Evolutionary conservation across 2,888 invertebrate genomes (phyloP).

Genomic region (Orthonevra nobilis): DNA sequence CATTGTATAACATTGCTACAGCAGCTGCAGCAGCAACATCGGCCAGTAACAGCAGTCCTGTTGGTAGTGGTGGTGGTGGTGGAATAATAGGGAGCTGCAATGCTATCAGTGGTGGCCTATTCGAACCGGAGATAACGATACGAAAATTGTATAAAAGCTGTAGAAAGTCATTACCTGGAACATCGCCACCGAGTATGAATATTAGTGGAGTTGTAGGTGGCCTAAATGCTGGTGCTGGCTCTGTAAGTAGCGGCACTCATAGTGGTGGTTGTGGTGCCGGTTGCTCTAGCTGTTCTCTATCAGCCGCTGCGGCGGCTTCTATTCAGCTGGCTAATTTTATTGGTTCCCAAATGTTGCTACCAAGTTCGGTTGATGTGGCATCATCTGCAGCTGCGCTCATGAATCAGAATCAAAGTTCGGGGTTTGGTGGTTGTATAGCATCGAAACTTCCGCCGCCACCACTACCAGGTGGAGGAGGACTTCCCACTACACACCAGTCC

Average conservation of each 20-base stretch:
- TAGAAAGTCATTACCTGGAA: conserved; percentile 60
- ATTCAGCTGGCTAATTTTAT: conserved; percentile 78
- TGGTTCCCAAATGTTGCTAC: conserved; percentile 76
- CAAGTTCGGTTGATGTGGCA: conserved; percentile 68
- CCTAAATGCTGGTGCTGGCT: conserved; percentile 14
- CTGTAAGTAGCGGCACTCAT: conserved; percentile 69
- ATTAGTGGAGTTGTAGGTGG: conserved; percentile 41
- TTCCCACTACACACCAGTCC: conserved; percentile 17
- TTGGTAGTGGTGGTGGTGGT: conserved; percentile 25
- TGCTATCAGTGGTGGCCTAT: conserved; percentile 71
- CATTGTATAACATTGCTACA: conserved; percentile 79
- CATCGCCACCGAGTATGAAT: conserved; percentile 51
- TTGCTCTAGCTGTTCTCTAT: conserved; percentile 71
- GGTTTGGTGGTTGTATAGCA: conserved; percentile 57
- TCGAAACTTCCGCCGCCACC: conserved; percentile 51
- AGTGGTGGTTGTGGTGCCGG: conserved; percentile 74
- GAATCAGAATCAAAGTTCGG: conserved; percentile 44
- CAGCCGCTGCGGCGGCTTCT: conserved; percentile 74
- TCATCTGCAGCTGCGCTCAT: conserved; percentile 35
- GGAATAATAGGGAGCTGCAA: conserved; percentile 14
- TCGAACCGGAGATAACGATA: conserved; percentile 79
- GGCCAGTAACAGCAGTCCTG: conserved; percentile 16
- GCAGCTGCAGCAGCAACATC: conserved; percentile 76
- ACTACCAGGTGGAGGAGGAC: conserved; percentile 55
- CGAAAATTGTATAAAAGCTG: conserved; percentile 79